phyloP scores from a whole-genome alignment of 2,888 invertebrate genomes.

The Helleia helle region DNA sequence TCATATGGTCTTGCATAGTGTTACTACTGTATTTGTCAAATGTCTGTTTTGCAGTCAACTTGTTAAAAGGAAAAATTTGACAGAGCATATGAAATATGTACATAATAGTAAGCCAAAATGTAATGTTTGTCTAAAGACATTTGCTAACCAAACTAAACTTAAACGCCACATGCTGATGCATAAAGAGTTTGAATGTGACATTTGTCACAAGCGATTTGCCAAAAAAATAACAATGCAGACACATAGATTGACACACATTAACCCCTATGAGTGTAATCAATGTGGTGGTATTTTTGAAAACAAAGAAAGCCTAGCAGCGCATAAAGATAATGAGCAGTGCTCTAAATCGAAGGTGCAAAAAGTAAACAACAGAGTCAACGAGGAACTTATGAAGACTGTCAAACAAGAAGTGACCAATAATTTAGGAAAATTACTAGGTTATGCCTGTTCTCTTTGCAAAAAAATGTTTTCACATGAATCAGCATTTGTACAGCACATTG shows the following conservation, averaged over 20 bases:
- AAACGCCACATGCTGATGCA: constrained; percentile 70
- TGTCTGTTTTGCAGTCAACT: constrained; percentile 60
- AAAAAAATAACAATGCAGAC: constrained; percentile 69
- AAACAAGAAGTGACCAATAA: constrained; percentile 57
- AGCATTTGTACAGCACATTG: constrained; percentile 58
- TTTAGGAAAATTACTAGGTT: constrained; percentile 52
- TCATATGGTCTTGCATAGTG: constrained; percentile 57
- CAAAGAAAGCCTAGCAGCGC: constrained; percentile 32
- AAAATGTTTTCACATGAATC: constrained; percentile 63
- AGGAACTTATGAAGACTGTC: constrained; percentile 57
- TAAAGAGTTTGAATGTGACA: constrained; percentile 60
- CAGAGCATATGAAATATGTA: constrained; percentile 62
- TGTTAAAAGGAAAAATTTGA: constrained; percentile 49
- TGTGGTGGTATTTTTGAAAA: constrained; percentile 49
- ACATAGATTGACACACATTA: constrained; percentile 54
- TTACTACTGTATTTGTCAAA: constrained; percentile 37
- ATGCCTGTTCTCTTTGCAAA: constrained; percentile 60
- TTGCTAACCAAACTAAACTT: constrained; percentile 63
- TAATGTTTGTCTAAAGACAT: constrained; percentile 53
- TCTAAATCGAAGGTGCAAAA: constrained; percentile 31
- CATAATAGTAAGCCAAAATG: constrained; percentile 62
- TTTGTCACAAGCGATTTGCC: constrained; percentile 59
- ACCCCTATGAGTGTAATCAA: constrained; percentile 46
- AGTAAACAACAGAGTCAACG: constrained; percentile 43
- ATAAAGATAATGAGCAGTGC: constrained; percentile 43